Conservation (phyloP, 1,140 invertebrate species). For the Brachionus asplanchnoidis region DNA sequence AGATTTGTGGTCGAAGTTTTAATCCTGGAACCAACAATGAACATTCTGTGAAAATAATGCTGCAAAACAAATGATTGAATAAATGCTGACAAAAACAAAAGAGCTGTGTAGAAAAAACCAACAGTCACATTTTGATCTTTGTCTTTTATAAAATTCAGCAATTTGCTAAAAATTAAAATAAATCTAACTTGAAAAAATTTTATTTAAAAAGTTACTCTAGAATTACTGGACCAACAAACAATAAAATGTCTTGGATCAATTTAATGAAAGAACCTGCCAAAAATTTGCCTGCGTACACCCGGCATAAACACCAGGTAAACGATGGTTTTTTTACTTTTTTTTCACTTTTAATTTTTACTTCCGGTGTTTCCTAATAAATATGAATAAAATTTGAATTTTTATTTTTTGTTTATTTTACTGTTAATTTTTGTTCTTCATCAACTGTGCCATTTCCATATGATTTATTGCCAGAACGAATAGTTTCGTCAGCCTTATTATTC, state of each 20-base stretch:
- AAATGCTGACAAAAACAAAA: conserved; percentile 71
- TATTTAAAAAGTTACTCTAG: conserved; percentile 12
- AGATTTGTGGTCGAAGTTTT: conserved; percentile 83
- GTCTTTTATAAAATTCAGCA: conserved; percentile 33
- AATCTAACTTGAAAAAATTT: background rate
- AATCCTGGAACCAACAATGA: conserved; percentile 78
- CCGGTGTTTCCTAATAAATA: background rate
- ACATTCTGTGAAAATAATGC: conserved; percentile 55
- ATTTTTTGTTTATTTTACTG: background rate
- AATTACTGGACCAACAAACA: conserved; percentile 21
- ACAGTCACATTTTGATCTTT: conserved; percentile 61
- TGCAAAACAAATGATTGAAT: conserved; percentile 78
- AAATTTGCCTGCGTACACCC: conserved; percentile 27
- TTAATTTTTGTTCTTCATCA: conserved; percentile 33
- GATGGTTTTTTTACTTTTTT: conserved; percentile 26
- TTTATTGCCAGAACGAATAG: background rate
- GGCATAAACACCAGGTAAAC: conserved; percentile 1
- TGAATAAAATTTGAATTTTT: background rate
- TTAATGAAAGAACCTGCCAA: conserved; percentile 41
- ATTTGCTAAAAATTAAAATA: background rate
- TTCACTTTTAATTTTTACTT: background rate
- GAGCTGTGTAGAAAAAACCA: conserved; percentile 73
- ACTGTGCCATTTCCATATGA: conserved; percentile 1
- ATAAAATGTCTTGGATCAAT: conserved; percentile 35
- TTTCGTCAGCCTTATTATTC: background rate